A percentile compares a stretch with the other conserved stretches of the same genome.
Evolutionary conservation across 2,113 vertebrate genomes (phyloP).

Genomic region (Microcebus tavaratra): DNA sequence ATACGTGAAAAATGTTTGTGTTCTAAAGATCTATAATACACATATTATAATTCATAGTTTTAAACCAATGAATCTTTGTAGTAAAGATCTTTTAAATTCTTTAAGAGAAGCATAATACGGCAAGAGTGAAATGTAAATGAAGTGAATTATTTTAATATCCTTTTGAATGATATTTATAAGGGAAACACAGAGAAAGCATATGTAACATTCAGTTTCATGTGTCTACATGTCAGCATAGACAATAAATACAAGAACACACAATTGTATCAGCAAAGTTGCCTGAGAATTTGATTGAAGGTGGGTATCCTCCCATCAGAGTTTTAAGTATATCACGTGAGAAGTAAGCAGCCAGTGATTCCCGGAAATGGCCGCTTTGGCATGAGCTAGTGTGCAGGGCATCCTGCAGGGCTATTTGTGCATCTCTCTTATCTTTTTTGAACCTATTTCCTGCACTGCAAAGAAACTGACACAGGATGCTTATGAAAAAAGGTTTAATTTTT

Average conservation of each 20-base stretch:
- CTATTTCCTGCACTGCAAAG: slow-evolving; percentile 79
- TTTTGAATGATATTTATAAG: neutral
- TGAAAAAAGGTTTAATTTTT: slow-evolving; percentile 69
- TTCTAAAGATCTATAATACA: neutral
- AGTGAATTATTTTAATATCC: neutral
- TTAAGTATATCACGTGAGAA: slow-evolving; percentile 61
- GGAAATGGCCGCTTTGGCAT: slow-evolving; percentile 59
- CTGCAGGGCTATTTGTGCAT: slow-evolving; percentile 52
- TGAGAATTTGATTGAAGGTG: neutral
- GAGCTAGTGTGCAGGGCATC: slow-evolving; percentile 42
- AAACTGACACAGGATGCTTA: slow-evolving; percentile 83
- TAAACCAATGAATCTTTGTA: neutral
- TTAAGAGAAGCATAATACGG: neutral
- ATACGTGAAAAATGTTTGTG: neutral
- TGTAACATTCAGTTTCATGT: neutral
- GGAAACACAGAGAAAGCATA: neutral
- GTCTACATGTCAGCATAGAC: neutral
- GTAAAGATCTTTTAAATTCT: neutral
- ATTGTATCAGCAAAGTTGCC: neutral
- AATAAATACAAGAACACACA: neutral
- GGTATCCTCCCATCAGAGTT: neutral
- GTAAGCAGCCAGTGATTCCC: slow-evolving; percentile 60
- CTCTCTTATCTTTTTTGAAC: slow-evolving; percentile 76
- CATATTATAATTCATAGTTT: neutral
- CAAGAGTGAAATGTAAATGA: neutral